These are phyloP conservation scores for Petrocephalus zakoni DNA, from an alignment of 2,113 vertebrate genomes.

Conservation along the genomic window DNA sequence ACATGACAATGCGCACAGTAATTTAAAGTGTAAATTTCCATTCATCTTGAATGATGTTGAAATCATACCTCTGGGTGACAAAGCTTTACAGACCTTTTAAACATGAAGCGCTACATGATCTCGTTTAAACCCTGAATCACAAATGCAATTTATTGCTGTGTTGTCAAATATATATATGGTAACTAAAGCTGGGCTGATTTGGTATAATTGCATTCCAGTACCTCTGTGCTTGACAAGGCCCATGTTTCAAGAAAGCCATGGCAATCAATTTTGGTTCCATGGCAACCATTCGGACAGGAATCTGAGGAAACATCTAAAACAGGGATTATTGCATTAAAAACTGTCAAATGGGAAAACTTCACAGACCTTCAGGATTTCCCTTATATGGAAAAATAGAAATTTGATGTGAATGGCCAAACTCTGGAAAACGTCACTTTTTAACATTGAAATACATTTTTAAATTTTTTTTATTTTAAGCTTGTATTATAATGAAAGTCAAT, in stretches of 20 bases:
- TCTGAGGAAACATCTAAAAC: neutral
- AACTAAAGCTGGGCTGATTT: neutral
- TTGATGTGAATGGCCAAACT: neutral
- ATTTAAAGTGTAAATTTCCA: neutral
- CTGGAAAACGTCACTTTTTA: neutral
- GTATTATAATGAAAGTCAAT: neutral
- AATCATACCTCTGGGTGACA: neutral
- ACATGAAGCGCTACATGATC: neutral
- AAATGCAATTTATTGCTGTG: neutral
- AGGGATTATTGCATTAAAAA: constrained; percentile 2
- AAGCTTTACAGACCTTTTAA: neutral
- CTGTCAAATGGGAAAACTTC: neutral
- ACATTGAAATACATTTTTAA: neutral
- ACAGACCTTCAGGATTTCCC: neutral
- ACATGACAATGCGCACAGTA: neutral
- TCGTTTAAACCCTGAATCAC: neutral
- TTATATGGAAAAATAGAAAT: neutral
- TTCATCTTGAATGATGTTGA: neutral
- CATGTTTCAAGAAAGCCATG: neutral
- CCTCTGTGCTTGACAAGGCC: neutral
- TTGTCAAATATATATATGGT: neutral
- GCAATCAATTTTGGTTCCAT: neutral
- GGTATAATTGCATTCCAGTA: neutral
- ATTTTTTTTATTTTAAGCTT: neutral
- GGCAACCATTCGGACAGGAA: neutral